Conservation (phyloP, 2,888 invertebrate species). For the Argyra leucocephala region DNA sequence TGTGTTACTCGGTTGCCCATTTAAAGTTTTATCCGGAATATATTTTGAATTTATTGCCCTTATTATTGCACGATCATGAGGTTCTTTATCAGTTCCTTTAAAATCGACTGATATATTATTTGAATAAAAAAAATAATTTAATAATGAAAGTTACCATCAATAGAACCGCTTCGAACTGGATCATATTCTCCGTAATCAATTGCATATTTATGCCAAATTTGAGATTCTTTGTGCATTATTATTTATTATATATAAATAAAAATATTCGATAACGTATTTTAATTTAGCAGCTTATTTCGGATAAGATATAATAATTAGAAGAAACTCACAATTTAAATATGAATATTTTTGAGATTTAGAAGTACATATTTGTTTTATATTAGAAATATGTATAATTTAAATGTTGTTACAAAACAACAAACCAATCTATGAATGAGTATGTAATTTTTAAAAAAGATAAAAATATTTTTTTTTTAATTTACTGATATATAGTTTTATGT, state of each 20-base stretch:
- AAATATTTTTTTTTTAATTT: not conserved
- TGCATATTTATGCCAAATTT: conserved; percentile 49
- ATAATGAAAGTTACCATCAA: conserved; percentile 53
- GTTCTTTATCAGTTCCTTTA: conserved; percentile 60
- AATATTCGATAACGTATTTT: not conserved
- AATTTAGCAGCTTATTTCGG: too few species aligned
- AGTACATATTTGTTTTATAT: not conserved
- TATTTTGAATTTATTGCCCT: conserved; percentile 62
- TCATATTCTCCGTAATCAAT: conserved; percentile 51
- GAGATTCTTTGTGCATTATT: not conserved
- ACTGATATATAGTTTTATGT: not conserved
- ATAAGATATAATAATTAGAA: too few species aligned
- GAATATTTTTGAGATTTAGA: too few species aligned
- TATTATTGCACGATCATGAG: conserved; percentile 69
- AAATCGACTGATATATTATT: not conserved
- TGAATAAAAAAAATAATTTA: not conserved
- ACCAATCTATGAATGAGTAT: not conserved
- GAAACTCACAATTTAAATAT: too few species aligned
- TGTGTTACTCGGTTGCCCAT: conserved; percentile 60
- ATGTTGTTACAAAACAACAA: not conserved
- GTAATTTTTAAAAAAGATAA: not conserved
- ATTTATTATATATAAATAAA: not conserved
- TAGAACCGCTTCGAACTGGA: conserved; percentile 74
- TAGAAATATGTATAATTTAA: too few species aligned
- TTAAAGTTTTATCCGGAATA: conserved; percentile 54